Evolutionary conservation across 2,113 vertebrate genomes (phyloP).

Genomic region (Mirounga angustirostris): DNA sequence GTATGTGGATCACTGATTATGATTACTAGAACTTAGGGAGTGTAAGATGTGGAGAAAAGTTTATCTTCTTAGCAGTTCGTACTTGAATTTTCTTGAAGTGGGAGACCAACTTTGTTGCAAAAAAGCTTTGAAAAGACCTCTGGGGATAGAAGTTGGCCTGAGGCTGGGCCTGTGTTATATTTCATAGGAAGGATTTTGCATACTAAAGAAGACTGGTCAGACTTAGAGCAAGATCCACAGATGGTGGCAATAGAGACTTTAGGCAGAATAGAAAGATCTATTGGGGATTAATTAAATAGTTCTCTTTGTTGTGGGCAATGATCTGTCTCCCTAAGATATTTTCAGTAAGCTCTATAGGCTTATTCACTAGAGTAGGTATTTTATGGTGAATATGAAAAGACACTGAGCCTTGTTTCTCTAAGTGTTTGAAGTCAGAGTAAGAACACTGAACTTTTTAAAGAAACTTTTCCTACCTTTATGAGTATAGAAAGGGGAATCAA

Average conservation of each 20-base stretch:
- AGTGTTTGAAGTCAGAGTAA: background rate
- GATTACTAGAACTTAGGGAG: background rate
- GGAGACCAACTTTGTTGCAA: background rate
- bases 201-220: background rate
- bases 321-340: background rate
- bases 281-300: conserved; percentile 40
- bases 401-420: background rate
- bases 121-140: background rate
- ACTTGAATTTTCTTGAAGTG: background rate
- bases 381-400: background rate
- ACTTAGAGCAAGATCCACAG: background rate
- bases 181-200: background rate
- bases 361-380: background rate
- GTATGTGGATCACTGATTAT: background rate
- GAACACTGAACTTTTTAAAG: background rate
- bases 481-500: background rate
- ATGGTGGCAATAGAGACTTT: background rate
- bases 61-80: background rate
- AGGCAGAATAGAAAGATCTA: background rate
- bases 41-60: background rate
- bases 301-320: background rate
- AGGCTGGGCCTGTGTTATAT: background rate
- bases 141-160: background rate
- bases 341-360: background rate
- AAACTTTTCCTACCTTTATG: background rate